These are phyloP conservation scores for Oreochromis aureus DNA, from an alignment of 2,113 vertebrate genomes.

Conservation along the genomic window DNA sequence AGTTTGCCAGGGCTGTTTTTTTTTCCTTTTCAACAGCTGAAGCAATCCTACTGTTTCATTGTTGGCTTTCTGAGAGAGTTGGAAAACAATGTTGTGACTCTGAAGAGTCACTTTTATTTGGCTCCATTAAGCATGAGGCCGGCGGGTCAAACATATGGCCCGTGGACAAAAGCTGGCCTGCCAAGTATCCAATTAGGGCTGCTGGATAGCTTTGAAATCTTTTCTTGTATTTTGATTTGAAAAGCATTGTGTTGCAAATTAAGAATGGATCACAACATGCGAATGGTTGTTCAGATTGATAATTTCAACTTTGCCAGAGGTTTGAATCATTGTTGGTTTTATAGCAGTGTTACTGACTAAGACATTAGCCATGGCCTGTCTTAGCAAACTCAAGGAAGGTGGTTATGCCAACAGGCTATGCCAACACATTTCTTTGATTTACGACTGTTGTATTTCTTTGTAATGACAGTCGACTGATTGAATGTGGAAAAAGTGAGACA, in stretches of 20 bases:
- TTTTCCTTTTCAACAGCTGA: neutral
- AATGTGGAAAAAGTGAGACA: neutral
- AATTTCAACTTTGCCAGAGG: neutral
- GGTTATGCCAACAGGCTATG: neutral
- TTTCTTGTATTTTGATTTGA: neutral
- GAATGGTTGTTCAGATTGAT: neutral
- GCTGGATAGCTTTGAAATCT: neutral
- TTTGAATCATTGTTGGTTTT: neutral
- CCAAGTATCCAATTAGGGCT: neutral
- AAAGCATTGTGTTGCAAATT: neutral
- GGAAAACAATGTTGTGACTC: neutral
- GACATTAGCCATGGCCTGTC: neutral
- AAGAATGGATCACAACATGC: neutral
- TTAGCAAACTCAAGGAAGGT: neutral
- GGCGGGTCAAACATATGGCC: neutral
- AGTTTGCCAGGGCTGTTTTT: constrained; percentile 18
- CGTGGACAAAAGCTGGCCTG: neutral
- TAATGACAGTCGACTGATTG: neutral
- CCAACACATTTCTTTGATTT: neutral
- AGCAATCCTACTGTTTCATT: neutral
- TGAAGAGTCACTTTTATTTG: neutral
- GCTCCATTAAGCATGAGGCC: neutral
- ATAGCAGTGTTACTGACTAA: neutral
- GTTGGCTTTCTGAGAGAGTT: neutral
- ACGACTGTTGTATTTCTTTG: neutral